Evolutionary conservation across 2,797 vertebrate genomes (phyloP), one percentile per base, ranked within the genome.

Genomic region (Halcyon badia): DNA sequence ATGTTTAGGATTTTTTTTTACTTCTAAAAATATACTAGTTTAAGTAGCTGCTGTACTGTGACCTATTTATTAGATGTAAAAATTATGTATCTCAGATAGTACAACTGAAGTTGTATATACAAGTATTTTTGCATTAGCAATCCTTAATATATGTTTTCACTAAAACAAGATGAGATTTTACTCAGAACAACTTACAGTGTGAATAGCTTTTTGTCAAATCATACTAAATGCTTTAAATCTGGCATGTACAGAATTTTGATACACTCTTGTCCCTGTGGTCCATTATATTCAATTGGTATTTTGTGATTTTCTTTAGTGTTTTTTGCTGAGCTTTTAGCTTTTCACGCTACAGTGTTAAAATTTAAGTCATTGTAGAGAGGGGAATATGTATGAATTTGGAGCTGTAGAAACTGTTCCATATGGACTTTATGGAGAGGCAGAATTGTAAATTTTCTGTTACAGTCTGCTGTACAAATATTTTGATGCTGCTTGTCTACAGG

Each of bases 401-500:
- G 31, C 72, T 62, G 25, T 75, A 56, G 35, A 81, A 69, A 78
- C 69, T 58, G 10, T 56, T 61, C 60, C 9, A 81, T 81, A 83
- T 86, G 54, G 76, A 92, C 33, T 88, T 88, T 11, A 28, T 10
- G 16, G 69, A 91, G 42, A 81, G 35, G 22, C 51, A 93, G 39
- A 94, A 92, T 76, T 86, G 21, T 69, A 88, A 72, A 51, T 88
- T 91, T 81, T 79, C 61, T 33, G 11, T 69, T 95, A 64, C 39
- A 82, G 88, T 82, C 39, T 88, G 28, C 48, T 86, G 13, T 44
- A 75, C 44, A 89, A 91, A 92, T 92, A 90, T 95, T 95, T 86
- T 91, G 77, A 88, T 83, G 49, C 83, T 79, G 19, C 85, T 66
- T 79, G 65, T 72, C 39, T 92, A 16, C 16, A 65, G 49, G 33